Base-by-base conservation (phyloP, 1,140 invertebrate species). In the Cheumatopsyche charites region DNA sequence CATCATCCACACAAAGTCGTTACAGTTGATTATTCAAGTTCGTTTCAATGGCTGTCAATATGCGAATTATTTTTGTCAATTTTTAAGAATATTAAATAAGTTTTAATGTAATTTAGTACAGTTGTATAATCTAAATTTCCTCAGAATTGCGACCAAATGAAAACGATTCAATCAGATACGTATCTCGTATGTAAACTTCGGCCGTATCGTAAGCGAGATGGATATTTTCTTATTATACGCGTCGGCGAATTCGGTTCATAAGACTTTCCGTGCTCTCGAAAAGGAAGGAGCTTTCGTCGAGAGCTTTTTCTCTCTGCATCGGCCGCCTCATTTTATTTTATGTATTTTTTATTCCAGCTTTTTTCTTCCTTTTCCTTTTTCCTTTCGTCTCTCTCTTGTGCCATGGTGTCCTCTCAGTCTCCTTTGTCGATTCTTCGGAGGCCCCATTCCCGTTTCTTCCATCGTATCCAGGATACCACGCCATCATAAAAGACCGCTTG, bases 381-480 rank as follows among this genome's bases (percentile, higher is more conserved):
- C 49, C 6, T 6, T 9, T 6, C 15, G n/a, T 15, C 11, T 25
- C 62, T 65, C 29, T 65, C 19, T 52, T 15, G n/a, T 52, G 15
- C 19, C 9, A 15, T 15, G 19, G 1, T 7, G n/a, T 15, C 15
- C 15, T 17, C 47, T 15, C 15, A 9, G 47, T 25, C 23, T 58
- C 23, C 13, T 26, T 26, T 26, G 55, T 52, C 55, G 55, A 25
- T 58, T n/a, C 55, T 26, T 63, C 41, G 70, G 21, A 55, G 23
- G n/a, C n/a, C 13, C 47, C 23, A 58, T 61, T 21, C 42, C 26
- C 47, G 49, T 19, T 15, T 29, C 15, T 72, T 9, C 52, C n/a
- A 21, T 71, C 71, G 71, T 73, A 68, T 68, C 71, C 66, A 68
- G 66, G 71, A 68, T 73, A 73, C 71, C 65, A 41, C 65, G 71